phyloP scores from a whole-genome alignment of 2,888 invertebrate genomes.

The Xestobium rufovillosum region DNA sequence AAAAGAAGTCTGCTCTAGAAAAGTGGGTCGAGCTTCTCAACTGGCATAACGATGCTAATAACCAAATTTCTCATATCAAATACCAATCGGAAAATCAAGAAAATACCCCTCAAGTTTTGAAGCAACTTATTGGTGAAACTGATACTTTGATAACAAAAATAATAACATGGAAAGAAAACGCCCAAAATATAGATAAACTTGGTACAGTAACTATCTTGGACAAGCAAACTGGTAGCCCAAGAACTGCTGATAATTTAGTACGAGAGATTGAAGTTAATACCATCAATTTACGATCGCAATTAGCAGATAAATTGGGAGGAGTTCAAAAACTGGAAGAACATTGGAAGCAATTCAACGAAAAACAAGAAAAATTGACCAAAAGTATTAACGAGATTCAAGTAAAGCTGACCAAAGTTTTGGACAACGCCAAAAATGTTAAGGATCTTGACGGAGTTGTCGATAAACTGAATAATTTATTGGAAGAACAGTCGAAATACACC shows the following conservation, averaged over 20 bases:
- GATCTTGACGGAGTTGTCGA: conserved; percentile 46
- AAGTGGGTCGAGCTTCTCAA: conserved; percentile 77
- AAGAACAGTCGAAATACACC: conserved; percentile 52
- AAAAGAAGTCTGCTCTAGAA: conserved; percentile 66
- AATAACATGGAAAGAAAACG: conserved; percentile 62
- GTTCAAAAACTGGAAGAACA: conserved; percentile 65
- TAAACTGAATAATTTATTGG: conserved; percentile 47
- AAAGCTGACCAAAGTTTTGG: conserved; percentile 51
- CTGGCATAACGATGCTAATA: conserved; percentile 73
- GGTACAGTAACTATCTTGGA: conserved; percentile 63
- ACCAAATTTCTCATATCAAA: conserved; percentile 71
- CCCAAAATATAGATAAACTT: conserved; percentile 59
- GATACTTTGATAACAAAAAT: conserved; percentile 60
- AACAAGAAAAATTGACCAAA: conserved; percentile 63
- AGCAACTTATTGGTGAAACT: conserved; percentile 61
- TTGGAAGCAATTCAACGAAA: conserved; percentile 64
- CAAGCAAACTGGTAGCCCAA: conserved; percentile 59
- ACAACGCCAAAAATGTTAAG: conserved; percentile 43
- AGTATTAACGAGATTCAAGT: conserved; percentile 55
- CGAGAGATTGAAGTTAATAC: conserved; percentile 67
- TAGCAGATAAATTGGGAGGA: conserved; percentile 58
- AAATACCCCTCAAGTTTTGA: conserved; percentile 61
- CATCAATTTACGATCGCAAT: conserved; percentile 57
- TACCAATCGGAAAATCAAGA: conserved; percentile 73
- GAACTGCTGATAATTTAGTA: conserved; percentile 64